These are phyloP conservation scores for Venusia cambrica DNA, from an alignment of 2,888 invertebrate species.

Conservation along the genomic window DNA sequence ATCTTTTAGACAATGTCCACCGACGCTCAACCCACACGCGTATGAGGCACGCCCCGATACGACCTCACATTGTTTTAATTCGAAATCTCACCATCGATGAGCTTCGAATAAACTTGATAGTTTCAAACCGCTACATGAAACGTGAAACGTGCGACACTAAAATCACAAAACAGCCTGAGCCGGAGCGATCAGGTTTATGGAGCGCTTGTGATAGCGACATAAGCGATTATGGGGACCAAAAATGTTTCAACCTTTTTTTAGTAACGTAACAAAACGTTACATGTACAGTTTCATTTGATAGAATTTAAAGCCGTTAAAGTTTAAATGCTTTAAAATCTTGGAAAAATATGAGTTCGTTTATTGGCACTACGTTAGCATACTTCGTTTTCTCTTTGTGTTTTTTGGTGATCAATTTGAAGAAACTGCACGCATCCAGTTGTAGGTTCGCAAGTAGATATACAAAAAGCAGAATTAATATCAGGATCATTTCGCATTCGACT, in stretches of 20 bases:
- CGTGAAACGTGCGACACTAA: slow-evolving; percentile 37
- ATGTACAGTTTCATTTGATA: slow-evolving; percentile 28
- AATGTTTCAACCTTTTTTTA: slow-evolving; percentile 29
- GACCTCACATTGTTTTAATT: slow-evolving; percentile 60
- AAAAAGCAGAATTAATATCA: slow-evolving; percentile 65
- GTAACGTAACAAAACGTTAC: slow-evolving; percentile 27
- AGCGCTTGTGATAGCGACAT: slow-evolving; percentile 28
- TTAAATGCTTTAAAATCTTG: slow-evolving; percentile 17
- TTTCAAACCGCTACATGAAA: slow-evolving; percentile 35
- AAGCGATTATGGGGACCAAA: slow-evolving; percentile 30
- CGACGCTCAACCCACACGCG: slow-evolving; percentile 65
- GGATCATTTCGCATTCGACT: slow-evolving; percentile 66
- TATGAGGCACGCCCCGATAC: slow-evolving; percentile 64
- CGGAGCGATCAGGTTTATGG: slow-evolving; percentile 28
- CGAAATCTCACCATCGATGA: slow-evolving; percentile 56
- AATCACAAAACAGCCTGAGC: slow-evolving; percentile 32
- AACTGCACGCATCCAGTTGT: slow-evolving; percentile 28
- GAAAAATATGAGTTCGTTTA: slow-evolving; percentile 26
- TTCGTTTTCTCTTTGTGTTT: slow-evolving; percentile 25
- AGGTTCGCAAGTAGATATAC: slow-evolving; percentile 41
- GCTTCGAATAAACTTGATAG: slow-evolving; percentile 46
- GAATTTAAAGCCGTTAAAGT: slow-evolving; percentile 20
- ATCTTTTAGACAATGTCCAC: slow-evolving; percentile 72
- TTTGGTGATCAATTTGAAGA: slow-evolving; percentile 31
- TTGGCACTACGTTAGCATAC: slow-evolving; percentile 26